These are phyloP conservation scores for Euplagia quadripunctaria DNA, from an alignment of 2,888 invertebrate species.

Conservation along the genomic window DNA sequence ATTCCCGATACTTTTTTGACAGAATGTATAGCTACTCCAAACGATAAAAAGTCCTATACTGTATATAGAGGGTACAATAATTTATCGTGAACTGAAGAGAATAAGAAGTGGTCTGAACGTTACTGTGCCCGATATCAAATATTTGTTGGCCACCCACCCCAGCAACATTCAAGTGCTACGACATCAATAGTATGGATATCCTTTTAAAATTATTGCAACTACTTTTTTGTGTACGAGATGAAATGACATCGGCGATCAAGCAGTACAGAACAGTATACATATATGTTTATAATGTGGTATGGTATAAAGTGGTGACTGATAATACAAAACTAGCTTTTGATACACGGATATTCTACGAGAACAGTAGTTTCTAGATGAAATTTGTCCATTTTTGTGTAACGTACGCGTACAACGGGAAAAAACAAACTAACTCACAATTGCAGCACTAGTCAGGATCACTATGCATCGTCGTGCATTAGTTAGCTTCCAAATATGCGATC, in stretches of 20 bases:
- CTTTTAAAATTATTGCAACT: neutral
- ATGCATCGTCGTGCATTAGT: too few species aligned
- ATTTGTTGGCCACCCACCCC: slow-evolving; percentile 52
- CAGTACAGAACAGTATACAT: neutral
- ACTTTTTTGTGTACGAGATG: neutral
- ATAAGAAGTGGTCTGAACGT: slow-evolving; percentile 36
- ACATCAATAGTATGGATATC: slow-evolving; percentile 31
- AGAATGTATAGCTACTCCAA: too few species aligned
- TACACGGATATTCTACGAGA: too few species aligned
- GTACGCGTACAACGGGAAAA: too few species aligned
- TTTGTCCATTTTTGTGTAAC: too few species aligned
- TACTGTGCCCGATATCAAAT: slow-evolving; percentile 61
- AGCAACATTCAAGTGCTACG: slow-evolving; percentile 18
- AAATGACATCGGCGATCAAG: neutral
- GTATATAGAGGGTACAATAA: slow-evolving; percentile 1
- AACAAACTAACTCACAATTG: neutral
- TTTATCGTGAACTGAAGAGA: slow-evolving; percentile 16
- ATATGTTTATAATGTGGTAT: too few species aligned
- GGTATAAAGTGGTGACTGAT: too few species aligned
- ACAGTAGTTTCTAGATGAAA: too few species aligned
- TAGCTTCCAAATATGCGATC: neutral
- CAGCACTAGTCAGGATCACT: neutral
- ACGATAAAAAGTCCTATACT: too few species aligned
- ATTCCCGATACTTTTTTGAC: too few species aligned
- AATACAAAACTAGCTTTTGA: too few species aligned